These are phyloP conservation scores for Pristionchus entomophagus DNA, from an alignment of 2,888 invertebrate species.

Conservation along the genomic window DNA sequence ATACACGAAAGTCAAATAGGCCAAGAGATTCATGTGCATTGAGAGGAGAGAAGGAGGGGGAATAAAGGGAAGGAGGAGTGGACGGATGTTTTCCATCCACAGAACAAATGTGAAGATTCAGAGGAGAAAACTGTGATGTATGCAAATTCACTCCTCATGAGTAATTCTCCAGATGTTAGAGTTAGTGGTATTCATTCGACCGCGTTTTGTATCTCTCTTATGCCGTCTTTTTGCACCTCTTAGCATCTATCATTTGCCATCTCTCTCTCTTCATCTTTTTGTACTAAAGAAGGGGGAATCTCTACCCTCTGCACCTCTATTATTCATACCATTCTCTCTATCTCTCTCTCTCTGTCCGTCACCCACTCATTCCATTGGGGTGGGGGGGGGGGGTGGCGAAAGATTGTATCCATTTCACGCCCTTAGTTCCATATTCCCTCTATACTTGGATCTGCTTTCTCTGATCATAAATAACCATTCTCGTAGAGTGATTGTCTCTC, in stretches of 20 bases:
- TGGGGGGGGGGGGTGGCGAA: too few relatives aligned
- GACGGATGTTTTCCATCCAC: slow-evolving; percentile 8
- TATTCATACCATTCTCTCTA: background rate
- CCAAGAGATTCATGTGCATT: background rate
- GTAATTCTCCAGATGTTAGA: background rate
- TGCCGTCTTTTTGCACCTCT: background rate
- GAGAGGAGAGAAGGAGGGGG: background rate
- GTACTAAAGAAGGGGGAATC: background rate
- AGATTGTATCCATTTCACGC: background rate
- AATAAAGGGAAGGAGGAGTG: background rate
- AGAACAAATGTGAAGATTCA: background rate
- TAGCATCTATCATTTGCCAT: background rate
- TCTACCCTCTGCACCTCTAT: background rate
- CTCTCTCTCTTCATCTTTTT: background rate
- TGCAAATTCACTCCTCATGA: background rate
- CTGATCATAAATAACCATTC: background rate
- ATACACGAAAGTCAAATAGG: slow-evolving; percentile 8
- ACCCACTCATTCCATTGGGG: too few relatives aligned
- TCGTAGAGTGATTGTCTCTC: background rate
- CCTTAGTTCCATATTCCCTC: background rate
- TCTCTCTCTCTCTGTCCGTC: background rate
- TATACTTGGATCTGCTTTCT: background rate
- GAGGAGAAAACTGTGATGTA: too few relatives aligned
- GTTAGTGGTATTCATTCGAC: background rate
- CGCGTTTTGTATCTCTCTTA: background rate